Evolutionary conservation across 2,113 vertebrate species (phyloP), one percentile per base, ranked within the genome.

Genomic region (Corapipo altera): DNA sequence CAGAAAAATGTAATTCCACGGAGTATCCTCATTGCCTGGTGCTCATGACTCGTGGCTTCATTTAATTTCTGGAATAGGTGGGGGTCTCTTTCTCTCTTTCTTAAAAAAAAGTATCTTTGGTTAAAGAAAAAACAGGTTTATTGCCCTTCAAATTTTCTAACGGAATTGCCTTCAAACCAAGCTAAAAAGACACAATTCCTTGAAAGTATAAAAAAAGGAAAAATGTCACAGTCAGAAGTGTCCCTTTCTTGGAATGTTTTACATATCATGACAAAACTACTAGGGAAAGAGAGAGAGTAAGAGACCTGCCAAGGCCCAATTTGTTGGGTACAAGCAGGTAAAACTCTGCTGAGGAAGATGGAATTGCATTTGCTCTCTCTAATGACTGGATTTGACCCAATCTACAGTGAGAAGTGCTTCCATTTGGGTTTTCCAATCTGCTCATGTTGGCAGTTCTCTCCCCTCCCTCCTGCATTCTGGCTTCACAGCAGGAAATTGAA

Each of bases 71-170:
- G 33, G 44, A 87, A 37, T 73, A 72, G 35, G 61, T 79, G 27
- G 21, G 64, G 52, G 70, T 87, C 88, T 97, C 54, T 78, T 79
- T 95, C 62, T 93, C 69, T 88, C 49, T 76, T 44, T 52, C 26
- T 43, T 24, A 9, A 7, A 77, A 44, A 70, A n/a, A 85, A 37
- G 48, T 66, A 75, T 98, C 97, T 98, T 98, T 98, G 97, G 97
- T 96, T 97, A 95, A 91, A 95, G 76, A 71, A 95, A 93, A 90
- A 71, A 1, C 75, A 66, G 21, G 24, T 86, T 94, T 71, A 89
- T 84, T 70, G 37, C 83, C 81, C 79, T 93, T 97, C 88, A 84
- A 39, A 66, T 93, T 96, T 92, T 91, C 86, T 93, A 80, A 96
- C 76, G 89, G 73, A 72, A 74, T 70, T 95, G 89, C 92, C 66